phyloP scores from a whole-genome alignment of 2,797 vertebrate species.

The Odontamblyopus rebecca region DNA sequence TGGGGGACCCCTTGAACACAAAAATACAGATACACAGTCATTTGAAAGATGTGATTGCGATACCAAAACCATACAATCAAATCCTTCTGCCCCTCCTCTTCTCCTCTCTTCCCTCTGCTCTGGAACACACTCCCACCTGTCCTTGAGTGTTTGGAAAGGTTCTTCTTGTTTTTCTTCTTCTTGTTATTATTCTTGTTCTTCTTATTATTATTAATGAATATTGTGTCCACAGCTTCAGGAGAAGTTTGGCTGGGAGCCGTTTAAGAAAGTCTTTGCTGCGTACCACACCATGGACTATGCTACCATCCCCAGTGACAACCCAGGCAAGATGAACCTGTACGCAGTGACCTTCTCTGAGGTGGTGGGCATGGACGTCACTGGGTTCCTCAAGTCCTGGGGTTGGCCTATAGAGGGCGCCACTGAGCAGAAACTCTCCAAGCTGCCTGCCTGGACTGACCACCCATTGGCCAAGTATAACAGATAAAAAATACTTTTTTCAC shows the following conservation, averaged over 20 bases:
- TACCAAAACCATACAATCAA: too few species aligned
- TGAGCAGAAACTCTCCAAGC: background rate
- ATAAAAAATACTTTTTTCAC: background rate
- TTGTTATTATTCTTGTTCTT: too few species aligned
- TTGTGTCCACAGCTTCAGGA: constrained; percentile 1
- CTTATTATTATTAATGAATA: background rate
- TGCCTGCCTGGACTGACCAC: background rate
- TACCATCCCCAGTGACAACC: background rate
- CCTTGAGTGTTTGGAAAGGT: too few species aligned
- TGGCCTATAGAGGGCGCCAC: background rate
- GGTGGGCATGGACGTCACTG: background rate
- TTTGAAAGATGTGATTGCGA: background rate
- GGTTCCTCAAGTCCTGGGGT: background rate
- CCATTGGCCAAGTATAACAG: background rate
- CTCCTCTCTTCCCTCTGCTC: too few species aligned
- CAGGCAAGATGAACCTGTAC: constrained; percentile 2
- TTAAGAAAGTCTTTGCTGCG: background rate
- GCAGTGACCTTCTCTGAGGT: background rate
- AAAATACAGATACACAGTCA: background rate
- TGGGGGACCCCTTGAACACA: too few species aligned
- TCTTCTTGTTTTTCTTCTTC: too few species aligned
- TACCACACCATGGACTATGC: background rate
- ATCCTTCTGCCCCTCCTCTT: too few species aligned
- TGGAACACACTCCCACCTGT: too few species aligned
- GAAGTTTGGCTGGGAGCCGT: background rate